Percentiles rank a stretch among this genome's conserved stretches.
phyloP scores from a whole-genome alignment of 2,888 invertebrate species.

The Oxyscelio sp. region DNA sequence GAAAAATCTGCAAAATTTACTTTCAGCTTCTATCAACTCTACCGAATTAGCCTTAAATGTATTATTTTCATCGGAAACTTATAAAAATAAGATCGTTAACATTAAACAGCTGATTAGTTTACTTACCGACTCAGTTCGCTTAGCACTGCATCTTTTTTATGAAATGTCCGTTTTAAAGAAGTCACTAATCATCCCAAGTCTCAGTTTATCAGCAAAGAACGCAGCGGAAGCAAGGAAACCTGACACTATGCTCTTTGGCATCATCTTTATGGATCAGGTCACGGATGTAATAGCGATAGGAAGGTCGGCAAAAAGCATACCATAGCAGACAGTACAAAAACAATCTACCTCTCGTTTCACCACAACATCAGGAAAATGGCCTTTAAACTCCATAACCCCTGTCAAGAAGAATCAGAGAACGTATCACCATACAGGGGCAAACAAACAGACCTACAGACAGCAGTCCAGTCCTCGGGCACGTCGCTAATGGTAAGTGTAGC shows the following conservation, averaged over 20 bases:
- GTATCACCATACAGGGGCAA: constrained; percentile 4
- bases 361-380: background rate
- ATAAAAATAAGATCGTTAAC: background rate
- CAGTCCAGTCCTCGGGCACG: background rate
- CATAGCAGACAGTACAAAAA: background rate
- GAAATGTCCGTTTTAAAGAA: background rate
- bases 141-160: background rate
- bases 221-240: background rate
- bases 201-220: background rate
- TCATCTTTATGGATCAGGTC: background rate
- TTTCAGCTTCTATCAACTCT: too few species aligned
- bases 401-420: background rate
- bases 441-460: background rate
- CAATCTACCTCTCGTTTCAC: background rate
- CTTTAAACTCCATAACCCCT: constrained; percentile 15
- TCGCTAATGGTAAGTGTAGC: background rate
- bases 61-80: background rate
- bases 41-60: too few species aligned
- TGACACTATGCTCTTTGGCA: constrained; percentile 2
- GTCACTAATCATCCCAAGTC: background rate
- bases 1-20: too few species aligned
- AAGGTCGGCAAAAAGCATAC: background rate
- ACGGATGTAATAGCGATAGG: background rate
- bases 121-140: background rate
- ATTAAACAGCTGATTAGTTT: background rate